A percentile compares a stretch with the other conserved stretches of the same genome.
Conservation (phyloP, 2,113 vertebrate species). For the Seriola rivoliana region DNA sequence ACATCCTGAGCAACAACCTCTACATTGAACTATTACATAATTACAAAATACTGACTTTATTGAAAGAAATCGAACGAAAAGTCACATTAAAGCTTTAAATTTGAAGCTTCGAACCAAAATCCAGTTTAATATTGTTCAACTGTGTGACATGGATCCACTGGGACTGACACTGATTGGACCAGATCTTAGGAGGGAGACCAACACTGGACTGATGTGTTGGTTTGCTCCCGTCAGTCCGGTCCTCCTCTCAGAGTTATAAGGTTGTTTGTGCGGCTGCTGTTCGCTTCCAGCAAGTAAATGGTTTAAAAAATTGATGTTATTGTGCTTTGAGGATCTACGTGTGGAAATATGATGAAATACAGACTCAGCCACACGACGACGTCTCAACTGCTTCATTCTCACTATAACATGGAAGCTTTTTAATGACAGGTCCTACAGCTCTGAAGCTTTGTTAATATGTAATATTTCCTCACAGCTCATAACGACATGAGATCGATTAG, state of each 20-base stretch:
- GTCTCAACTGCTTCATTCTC: neutral
- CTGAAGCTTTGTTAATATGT: neutral
- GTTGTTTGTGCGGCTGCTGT: neutral
- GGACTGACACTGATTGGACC: neutral
- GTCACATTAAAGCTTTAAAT: neutral
- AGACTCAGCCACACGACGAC: neutral
- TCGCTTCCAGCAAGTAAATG: neutral
- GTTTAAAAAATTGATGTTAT: neutral
- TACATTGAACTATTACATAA: no score
- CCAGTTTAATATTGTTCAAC: neutral
- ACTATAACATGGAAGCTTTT: neutral
- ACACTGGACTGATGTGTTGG: neutral
- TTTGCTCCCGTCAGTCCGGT: neutral
- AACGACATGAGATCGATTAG: neutral
- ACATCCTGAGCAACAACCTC: no score
- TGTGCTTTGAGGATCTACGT: neutral
- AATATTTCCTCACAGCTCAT: neutral
- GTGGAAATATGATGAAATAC: slow-evolving; percentile 3
- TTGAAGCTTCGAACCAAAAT: neutral
- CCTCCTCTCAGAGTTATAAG: neutral
- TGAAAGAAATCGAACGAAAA: neutral
- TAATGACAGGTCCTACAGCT: neutral
- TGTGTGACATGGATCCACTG: neutral
- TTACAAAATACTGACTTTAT: neutral
- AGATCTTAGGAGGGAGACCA: neutral